Base-by-base conservation (phyloP, 2,888 invertebrate species). In the Hirtodrosophila duncani region DNA sequence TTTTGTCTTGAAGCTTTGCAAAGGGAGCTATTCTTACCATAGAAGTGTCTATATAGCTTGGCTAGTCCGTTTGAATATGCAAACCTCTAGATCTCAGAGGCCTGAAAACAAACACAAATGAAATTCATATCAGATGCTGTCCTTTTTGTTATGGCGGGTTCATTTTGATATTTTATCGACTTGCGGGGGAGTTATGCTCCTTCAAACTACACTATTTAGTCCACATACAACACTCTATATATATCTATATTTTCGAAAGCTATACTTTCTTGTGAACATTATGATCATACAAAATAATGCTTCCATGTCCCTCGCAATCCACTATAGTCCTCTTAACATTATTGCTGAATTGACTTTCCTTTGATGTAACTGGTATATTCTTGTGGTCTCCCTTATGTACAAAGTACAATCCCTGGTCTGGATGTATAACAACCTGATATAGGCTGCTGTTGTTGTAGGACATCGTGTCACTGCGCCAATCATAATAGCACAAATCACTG, bases 271-370 rank as follows among this genome's bases (percentile, higher is more conserved):
- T 36, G 27, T 51, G 21, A 11, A 52, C 14, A 6, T 24, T 0
- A 21, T 63, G 66, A 48, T 65, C 66, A n/a, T 63, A 65, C 11
- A 64, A 16, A 3, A 45, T 29, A 3, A 62, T 24, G 31, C 6
- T 13, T 3, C 51, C 50, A 14, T 66, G 62, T 5, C 44, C 2
- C 1, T 56, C 33, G 0, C 50, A 51, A 1, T 3, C 9, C 7
- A 56, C 21, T 31, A 60, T 16, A 6, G 17, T 0, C 5, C 63
- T 50, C 2, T 2, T 1, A 0, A 66, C 57, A 17, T 66, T 64
- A 0, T 18, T 17, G 0, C 37, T 26, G 11, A 23, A 20, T 4
- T 1, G 21, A 6, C 4, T 16, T 1, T 34, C 26, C 2, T 23
- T 55, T 0, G 18, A 16, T 2, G 46, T 48, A 6, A 63, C 43